phyloP scores from a whole-genome alignment of 2,113 vertebrate genomes.

The Pseudopodoces humilis region DNA sequence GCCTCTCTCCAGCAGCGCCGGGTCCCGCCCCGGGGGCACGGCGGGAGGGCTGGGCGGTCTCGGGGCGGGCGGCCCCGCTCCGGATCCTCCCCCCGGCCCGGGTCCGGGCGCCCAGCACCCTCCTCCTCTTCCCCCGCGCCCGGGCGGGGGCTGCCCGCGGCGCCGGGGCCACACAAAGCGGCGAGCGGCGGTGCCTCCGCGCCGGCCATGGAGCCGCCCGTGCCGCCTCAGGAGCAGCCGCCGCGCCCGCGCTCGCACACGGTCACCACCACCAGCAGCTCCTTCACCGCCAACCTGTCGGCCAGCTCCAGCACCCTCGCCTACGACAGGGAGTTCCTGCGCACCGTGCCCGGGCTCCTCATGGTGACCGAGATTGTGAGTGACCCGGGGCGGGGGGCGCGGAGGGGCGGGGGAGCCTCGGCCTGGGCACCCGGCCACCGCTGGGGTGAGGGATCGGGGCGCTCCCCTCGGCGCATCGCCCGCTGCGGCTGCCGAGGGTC shows the following conservation, averaged over 20 bases:
- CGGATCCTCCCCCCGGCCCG: neutral
- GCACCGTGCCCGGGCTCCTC: slow-evolving; percentile 74
- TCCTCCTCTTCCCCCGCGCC: neutral
- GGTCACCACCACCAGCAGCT: slow-evolving; percentile 79
- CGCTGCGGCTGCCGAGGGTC: rapidly evolving
- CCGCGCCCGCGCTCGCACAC: slow-evolving; percentile 72
- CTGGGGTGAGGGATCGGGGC: neutral
- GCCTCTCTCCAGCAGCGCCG: rapidly evolving
- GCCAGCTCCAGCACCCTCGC: slow-evolving; percentile 72
- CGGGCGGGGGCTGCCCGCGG: neutral
- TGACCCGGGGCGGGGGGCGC: neutral
- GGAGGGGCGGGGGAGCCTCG: neutral
- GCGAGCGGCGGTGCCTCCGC: neutral
- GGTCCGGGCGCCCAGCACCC: neutral
- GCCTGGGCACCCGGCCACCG: neutral
- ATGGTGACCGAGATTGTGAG: slow-evolving; percentile 82
- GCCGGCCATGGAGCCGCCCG: slow-evolving; percentile 61
- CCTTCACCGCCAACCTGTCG: slow-evolving; percentile 75
- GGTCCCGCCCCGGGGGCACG: neutral
- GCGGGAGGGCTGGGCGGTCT: neutral
- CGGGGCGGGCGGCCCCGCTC: neutral
- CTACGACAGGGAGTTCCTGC: slow-evolving; percentile 79
- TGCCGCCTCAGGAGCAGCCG: slow-evolving; percentile 56
- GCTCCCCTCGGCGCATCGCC: rapidly evolving
- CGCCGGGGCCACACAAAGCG: neutral